Evolutionary conservation across 2,113 vertebrate species (phyloP).

Genomic region (Gnathonemus longibarbis): DNA sequence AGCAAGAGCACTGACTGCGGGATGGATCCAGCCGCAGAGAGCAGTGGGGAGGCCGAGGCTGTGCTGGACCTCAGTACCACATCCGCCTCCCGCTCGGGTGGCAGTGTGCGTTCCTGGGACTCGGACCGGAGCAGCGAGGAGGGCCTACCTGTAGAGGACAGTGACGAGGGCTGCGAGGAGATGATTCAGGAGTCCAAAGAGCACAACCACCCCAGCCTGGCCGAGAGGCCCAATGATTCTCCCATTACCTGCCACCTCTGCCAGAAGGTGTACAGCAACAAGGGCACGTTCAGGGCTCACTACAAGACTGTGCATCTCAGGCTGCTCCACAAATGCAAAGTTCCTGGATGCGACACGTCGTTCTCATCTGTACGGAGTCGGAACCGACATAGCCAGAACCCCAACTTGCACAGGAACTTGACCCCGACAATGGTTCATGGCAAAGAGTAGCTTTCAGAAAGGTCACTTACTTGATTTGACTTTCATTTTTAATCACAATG

Average conservation of each 20-base stretch:
- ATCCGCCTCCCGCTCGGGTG: conserved; percentile 66
- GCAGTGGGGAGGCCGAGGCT: conserved; percentile 61
- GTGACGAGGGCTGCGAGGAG: conserved; percentile 79
- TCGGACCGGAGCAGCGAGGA: conserved; percentile 84
- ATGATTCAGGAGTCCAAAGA: conserved; percentile 50
- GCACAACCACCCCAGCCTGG: conserved; percentile 56
- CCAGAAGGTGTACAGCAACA: conserved; percentile 93
- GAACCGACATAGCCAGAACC: conserved; percentile 95
- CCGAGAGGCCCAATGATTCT: conserved; percentile 62
- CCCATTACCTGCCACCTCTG: conserved; percentile 91
- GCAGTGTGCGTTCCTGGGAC: conserved; percentile 78
- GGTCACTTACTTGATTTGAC: conserved; percentile 18
- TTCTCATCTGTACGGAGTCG: conserved; percentile 94
- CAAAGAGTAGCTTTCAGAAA: conserved; percentile 43
- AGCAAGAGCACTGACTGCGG: conserved; percentile 60
- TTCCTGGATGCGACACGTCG: conserved; percentile 84
- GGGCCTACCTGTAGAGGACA: conserved; percentile 72
- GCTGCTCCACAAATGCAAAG: conserved; percentile 90
- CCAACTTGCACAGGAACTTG: conserved; percentile 89
- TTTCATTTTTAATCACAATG: background rate
- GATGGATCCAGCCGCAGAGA: conserved; percentile 50
- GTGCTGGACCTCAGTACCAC: conserved; percentile 86
- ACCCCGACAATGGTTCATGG: conserved; percentile 36
- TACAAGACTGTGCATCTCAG: conserved; percentile 95
- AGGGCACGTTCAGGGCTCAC: conserved; percentile 92